Evolutionary conservation across 2,888 invertebrate genomes (phyloP).

Genomic region (Pyrrhia umbra): DNA sequence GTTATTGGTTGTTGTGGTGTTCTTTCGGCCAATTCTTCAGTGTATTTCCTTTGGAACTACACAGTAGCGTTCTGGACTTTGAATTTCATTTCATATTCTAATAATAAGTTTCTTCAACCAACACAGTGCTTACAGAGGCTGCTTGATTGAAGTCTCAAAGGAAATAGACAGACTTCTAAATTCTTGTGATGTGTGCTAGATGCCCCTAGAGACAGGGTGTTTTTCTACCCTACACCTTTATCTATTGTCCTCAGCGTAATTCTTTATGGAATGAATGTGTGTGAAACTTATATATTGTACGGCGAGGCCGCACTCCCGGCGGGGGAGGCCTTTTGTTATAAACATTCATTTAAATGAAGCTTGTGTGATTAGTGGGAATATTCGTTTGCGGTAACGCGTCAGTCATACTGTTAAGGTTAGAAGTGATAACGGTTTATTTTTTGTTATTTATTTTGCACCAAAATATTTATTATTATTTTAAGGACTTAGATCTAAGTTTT

Average conservation of each 20-base stretch:
- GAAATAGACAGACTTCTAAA: slow-evolving; percentile 67
- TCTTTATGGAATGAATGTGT: slow-evolving; percentile 89
- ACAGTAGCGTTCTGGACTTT: slow-evolving; percentile 1
- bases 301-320: slow-evolving; percentile 64
- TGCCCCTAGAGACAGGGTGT: slow-evolving; percentile 78
- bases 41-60: slow-evolving; percentile 56
- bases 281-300: slow-evolving; percentile 69
- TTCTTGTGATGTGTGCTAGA: slow-evolving; percentile 83
- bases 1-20: slow-evolving; percentile 58
- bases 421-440: slow-evolving; percentile 77
- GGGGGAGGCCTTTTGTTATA: slow-evolving; percentile 69
- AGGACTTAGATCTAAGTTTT: slow-evolving; percentile 85
- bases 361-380: slow-evolving; percentile 88
- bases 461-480: slow-evolving; percentile 85
- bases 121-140: slow-evolving; percentile 13
- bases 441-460: slow-evolving; percentile 83
- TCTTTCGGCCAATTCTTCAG: slow-evolving; percentile 57
- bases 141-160: slow-evolving; percentile 31
- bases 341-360: slow-evolving; percentile 77
- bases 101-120: neutral
- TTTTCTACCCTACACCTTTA: slow-evolving; percentile 76
- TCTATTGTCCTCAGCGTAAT: slow-evolving; percentile 81
- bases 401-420: slow-evolving; percentile 80
- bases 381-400: slow-evolving; percentile 82
- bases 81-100: slow-evolving; percentile 45